phyloP scores from a whole-genome alignment of 2,888 invertebrate genomes.

The Desoria tigrina region DNA sequence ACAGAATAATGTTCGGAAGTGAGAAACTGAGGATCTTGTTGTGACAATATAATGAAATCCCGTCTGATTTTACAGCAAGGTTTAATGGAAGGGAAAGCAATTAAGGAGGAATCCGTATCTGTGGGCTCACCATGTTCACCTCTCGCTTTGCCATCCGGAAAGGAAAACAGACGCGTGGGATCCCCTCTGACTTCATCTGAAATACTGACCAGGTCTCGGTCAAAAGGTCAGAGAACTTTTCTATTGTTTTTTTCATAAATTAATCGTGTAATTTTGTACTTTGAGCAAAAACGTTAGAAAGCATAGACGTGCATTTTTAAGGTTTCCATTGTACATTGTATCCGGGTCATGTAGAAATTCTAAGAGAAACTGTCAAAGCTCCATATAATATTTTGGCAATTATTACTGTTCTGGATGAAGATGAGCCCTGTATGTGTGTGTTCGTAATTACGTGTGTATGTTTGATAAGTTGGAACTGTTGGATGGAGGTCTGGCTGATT shows the following conservation, averaged over 20 bases:
- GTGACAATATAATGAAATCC: conserved; percentile 51
- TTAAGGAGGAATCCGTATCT: conserved; percentile 52
- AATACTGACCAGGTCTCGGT: conserved; percentile 53
- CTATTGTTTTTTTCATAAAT: no score
- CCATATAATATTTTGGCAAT: no score
- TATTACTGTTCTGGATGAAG: no score
- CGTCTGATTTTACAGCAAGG: conserved; percentile 52
- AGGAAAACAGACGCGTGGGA: conserved; percentile 53
- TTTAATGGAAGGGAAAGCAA: conserved; percentile 54
- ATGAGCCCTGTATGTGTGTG: no score
- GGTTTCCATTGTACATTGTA: no score
- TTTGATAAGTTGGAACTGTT: not conserved
- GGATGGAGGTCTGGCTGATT: not conserved
- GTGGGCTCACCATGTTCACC: conserved; percentile 23
- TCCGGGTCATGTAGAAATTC: no score
- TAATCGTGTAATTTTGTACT: not conserved
- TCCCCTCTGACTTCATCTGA: conserved; percentile 50
- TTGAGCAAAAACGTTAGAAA: no score
- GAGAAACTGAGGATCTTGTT: no score
- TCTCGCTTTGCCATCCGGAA: conserved; percentile 39
- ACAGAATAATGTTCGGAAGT: no score
- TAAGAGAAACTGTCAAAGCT: no score
- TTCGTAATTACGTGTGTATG: no score
- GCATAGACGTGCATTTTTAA: no score
- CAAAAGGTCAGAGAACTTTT: conserved; percentile 54